phyloP scores from a whole-genome alignment of 2,888 invertebrate species.

The Notodonta dromedarius region DNA sequence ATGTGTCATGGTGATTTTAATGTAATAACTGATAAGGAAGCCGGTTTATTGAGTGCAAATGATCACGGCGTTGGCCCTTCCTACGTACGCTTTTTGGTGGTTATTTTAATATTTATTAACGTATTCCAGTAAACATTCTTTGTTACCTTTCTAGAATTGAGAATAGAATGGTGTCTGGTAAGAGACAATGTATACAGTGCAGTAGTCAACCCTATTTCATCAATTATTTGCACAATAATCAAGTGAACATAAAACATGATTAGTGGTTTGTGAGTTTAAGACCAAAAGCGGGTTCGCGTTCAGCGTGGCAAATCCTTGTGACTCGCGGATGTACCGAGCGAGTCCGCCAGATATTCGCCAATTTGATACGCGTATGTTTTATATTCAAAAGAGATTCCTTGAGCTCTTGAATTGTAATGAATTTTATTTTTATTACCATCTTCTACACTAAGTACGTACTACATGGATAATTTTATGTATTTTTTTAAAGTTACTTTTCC shows the following conservation, averaged over 20 bases:
- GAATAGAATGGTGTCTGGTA: neutral
- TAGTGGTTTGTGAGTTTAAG: slow-evolving; percentile 3
- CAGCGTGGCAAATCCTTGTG: neutral
- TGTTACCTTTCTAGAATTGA: too few relatives aligned
- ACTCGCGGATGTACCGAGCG: neutral
- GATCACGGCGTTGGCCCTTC: neutral
- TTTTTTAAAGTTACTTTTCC: too few relatives aligned
- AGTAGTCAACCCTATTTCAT: neutral
- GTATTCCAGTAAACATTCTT: too few relatives aligned
- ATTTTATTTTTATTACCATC: neutral
- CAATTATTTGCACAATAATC: neutral
- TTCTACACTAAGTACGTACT: too few relatives aligned
- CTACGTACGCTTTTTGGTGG: neutral
- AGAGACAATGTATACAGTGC: neutral
- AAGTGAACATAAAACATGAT: neutral
- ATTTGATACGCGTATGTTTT: neutral
- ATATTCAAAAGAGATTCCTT: neutral
- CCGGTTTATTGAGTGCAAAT: neutral
- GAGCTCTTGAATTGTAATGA: neutral
- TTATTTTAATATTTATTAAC: too few relatives aligned
- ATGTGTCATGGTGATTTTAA: neutral
- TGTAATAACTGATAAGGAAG: neutral
- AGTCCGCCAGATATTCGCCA: neutral
- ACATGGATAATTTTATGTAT: too few relatives aligned
- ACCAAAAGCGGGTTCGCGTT: neutral